Conservation (phyloP, 1,140 invertebrate genomes). For the Hylaeus anthracinus region DNA sequence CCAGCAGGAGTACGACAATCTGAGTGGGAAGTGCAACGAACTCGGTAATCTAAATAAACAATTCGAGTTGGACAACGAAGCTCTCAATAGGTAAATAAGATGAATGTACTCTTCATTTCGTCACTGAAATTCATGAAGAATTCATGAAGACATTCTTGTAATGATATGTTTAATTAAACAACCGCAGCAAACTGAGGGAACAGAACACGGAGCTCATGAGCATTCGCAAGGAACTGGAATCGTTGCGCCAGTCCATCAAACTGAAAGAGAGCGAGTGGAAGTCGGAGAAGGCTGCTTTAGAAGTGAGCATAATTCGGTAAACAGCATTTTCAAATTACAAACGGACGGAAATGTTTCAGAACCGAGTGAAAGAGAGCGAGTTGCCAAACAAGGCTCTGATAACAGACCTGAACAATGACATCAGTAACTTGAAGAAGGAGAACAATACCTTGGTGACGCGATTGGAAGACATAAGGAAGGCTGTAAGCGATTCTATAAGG, state of each 20-base stretch:
- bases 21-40: constrained; percentile 90
- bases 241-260: constrained; percentile 86
- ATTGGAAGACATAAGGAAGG: constrained; percentile 81
- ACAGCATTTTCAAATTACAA: constrained; percentile 9
- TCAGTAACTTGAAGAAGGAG: constrained; percentile 87
- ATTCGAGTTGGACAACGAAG: constrained; percentile 66
- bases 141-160: too few species aligned
- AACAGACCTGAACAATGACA: constrained; percentile 87
- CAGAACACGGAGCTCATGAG: constrained; percentile 83
- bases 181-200: constrained; percentile 75
- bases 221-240: constrained; percentile 84
- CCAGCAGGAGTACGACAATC: constrained; percentile 88
- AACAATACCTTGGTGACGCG: constrained; percentile 87
- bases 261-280: constrained; percentile 86
- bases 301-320: constrained; percentile 79
- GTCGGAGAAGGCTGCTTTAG: constrained; percentile 87
- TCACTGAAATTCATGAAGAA: too few species aligned
- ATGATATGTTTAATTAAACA: constrained; percentile 10
- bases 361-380: constrained; percentile 56
- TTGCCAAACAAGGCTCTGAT: constrained; percentile 72
- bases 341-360: constrained; percentile 21
- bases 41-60: constrained; percentile 88
- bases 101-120: too few species aligned
- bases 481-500: constrained; percentile 47
- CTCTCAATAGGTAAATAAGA: constrained; percentile 80